Evolutionary conservation across 2,888 invertebrate genomes (phyloP), one percentile per base, ranked within the genome.

Genomic region (Psococerastis gibbosa): DNA sequence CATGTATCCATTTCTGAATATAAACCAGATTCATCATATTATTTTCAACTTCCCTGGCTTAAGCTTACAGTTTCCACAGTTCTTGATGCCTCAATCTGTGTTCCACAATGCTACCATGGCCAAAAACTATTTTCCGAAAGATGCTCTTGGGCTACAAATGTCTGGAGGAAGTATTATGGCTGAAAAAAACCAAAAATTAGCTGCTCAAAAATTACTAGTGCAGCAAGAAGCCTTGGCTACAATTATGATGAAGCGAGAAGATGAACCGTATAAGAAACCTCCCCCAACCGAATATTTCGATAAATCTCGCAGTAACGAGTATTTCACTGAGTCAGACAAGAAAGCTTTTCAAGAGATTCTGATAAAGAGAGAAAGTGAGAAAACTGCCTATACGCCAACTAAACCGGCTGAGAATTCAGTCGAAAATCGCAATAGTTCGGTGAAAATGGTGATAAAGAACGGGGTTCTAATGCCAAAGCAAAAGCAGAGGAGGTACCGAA

Each of bases 381-480:
- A 62, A 66, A 42, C 60, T 65, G 5, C 53, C 50, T 27, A 64
- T 57, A 42, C 55, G 64, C 34, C 70, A 70, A 59, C 63, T 67
- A 52, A 70, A 62, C 22, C 56, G 66, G 43, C 62, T 66, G 44
- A 45, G 9, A 47, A 42, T 32, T 22, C 43, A n/a, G 15, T 68
- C 65, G 41, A 42, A 8, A 20, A 45, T 20, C 27, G 46, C 23
- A 43, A 48, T 9, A 69, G 71, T 53, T 74, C 78, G 0, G 78
- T 85, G 0, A 83, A 85, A 60, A 83, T 87, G 83, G 85, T 88
- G 1, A 82, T 87, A 44, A 87, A 87, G 59, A 87, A 88, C 54
- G 87, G 87, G 0, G 77, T 88, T 1, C 64, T 88, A 2, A 85
- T 88, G 77, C 87, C 87, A 1, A 89, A 89, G 54, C 88, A 88